Percentiles rank a stretch among this genome's conserved stretches.
phyloP scores from a whole-genome alignment of 1,140 invertebrate genomes.

The Drosophila watanabei region DNA sequence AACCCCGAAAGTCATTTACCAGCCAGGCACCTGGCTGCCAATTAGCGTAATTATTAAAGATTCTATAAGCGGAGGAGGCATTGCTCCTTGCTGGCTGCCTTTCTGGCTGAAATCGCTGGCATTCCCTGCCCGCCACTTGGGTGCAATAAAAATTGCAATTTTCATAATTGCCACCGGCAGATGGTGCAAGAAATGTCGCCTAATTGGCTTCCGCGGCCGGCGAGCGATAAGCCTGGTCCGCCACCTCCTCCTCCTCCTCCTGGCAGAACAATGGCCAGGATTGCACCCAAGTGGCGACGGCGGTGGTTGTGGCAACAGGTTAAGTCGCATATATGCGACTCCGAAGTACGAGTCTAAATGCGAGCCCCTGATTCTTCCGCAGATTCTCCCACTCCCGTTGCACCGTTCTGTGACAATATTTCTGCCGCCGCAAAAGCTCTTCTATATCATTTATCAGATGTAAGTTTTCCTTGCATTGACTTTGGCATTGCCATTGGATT shows the following conservation, averaged over 20 bases:
- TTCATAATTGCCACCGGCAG: constrained; percentile 79
- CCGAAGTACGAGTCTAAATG: constrained; percentile 17
- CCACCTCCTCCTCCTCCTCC: constrained; percentile 10
- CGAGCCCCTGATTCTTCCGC: constrained; percentile 18
- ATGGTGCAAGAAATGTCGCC: constrained; percentile 83
- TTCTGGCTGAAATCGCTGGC: constrained; percentile 3
- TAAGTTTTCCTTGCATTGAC: constrained; percentile 70
- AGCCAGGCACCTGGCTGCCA: constrained; percentile 75
- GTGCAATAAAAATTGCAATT: constrained; percentile 82
- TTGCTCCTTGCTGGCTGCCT: neutral
- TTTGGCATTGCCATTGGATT: constrained; percentile 65
- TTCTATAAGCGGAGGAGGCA: constrained; percentile 48
- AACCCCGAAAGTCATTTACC: constrained; percentile 45
- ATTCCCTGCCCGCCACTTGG: constrained; percentile 60
- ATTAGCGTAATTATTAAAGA: constrained; percentile 83
- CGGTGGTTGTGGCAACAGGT: constrained; percentile 41
- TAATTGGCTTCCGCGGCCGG: constrained; percentile 67
- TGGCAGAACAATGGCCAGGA: constrained; percentile 66
- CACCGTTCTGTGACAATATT: constrained; percentile 66
- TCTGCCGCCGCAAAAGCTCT: constrained; percentile 58
- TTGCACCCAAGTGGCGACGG: constrained; percentile 24
- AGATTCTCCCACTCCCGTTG: constrained; percentile 5
- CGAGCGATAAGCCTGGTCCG: constrained; percentile 54
- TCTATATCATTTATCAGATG: constrained; percentile 82
- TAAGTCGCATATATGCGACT: constrained; percentile 29